These are phyloP conservation scores for Dione vanillae DNA, from an alignment of 2,888 invertebrate genomes.

Conservation along the genomic window DNA sequence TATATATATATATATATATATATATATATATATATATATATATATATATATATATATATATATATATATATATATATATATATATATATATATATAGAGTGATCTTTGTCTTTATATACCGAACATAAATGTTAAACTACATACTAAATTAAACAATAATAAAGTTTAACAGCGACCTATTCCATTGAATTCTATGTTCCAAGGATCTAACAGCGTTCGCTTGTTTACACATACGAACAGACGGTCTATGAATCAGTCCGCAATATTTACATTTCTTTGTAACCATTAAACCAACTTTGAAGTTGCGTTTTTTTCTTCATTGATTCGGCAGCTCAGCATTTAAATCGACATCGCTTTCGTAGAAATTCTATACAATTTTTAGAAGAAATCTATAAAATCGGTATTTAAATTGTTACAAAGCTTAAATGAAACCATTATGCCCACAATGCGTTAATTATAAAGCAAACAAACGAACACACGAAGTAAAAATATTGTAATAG, in stretches of 20 bases:
- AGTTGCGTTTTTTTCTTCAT: constrained; percentile 39
- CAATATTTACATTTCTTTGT: constrained; percentile 53
- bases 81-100: too few relatives aligned
- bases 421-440: too few relatives aligned
- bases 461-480: too few relatives aligned
- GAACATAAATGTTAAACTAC: background rate
- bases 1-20: too few relatives aligned
- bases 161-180: constrained; percentile 10
- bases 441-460: too few relatives aligned
- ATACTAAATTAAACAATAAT: background rate
- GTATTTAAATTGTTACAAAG: too few relatives aligned
- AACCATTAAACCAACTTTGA: constrained; percentile 51
- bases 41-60: too few relatives aligned
- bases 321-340: constrained; percentile 17
- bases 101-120: background rate
- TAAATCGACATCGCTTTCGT: constrained; percentile 7
- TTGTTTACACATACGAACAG: constrained; percentile 62
- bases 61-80: too few relatives aligned
- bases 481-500: too few relatives aligned
- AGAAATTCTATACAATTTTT: background rate
- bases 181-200: constrained; percentile 17
- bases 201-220: constrained; percentile 47
- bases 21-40: too few relatives aligned
- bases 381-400: background rate
- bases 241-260: constrained; percentile 60